A percentile compares a stretch with the other conserved stretches of the same genome.
These are phyloP conservation scores for Sycophaga agraensis DNA, from an alignment of 1,140 invertebrate genomes.

Conservation along the genomic window DNA sequence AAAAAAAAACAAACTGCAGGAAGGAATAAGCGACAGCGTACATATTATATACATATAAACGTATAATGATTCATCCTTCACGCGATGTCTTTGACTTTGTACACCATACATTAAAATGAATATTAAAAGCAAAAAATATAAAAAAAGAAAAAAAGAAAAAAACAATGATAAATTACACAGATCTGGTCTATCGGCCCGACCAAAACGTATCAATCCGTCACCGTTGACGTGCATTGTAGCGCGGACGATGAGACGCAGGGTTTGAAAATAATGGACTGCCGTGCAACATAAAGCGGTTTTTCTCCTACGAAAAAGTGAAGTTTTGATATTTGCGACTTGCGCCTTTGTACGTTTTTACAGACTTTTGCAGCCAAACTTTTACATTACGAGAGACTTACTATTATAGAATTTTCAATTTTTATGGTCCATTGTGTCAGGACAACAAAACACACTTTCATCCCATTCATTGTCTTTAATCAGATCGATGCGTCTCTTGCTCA, in stretches of 20 bases:
- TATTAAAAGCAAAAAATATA: conserved; percentile 2
- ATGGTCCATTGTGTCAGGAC: conserved; percentile 21
- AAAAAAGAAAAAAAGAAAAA: conserved; percentile 15
- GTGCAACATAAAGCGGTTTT: no score
- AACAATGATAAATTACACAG: neutral
- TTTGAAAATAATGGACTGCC: no score
- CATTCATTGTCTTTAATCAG: conserved; percentile 13
- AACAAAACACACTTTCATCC: conserved; percentile 21
- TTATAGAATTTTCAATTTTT: conserved; percentile 23
- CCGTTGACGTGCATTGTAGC: neutral
- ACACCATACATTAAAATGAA: conserved; percentile 2
- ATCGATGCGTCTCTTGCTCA: neutral
- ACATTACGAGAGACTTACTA: conserved; percentile 29
- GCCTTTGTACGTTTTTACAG: conserved; percentile 39
- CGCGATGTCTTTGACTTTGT: conserved; percentile 12
- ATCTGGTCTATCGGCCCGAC: neutral
- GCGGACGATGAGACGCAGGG: neutral
- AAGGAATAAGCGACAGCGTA: neutral
- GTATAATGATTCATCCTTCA: conserved; percentile 6
- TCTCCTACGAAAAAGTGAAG: conserved; percentile 11
- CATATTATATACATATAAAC: neutral
- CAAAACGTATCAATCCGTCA: neutral
- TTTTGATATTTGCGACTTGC: conserved; percentile 37
- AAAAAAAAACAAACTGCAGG: neutral
- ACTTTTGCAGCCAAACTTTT: conserved; percentile 35